A percentile compares a stretch with the other conserved stretches of the same genome.
These are phyloP conservation scores for Clarias batrachus DNA, from an alignment of 2,113 vertebrate species.

Conservation along the genomic window DNA sequence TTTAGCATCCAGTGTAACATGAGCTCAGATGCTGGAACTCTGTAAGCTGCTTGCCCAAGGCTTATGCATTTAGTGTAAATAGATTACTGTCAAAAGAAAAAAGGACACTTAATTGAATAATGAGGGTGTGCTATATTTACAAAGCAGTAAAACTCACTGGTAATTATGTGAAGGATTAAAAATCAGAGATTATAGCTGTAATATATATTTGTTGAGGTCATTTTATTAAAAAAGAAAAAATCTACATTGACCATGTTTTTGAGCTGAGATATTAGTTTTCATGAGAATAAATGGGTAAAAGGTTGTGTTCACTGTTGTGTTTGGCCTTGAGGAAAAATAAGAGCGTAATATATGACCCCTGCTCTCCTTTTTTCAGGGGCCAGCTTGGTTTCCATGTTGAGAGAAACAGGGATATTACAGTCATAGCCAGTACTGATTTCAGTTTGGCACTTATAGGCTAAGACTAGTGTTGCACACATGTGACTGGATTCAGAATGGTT, in stretches of 20 bases:
- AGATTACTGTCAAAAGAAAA: slow-evolving; percentile 1
- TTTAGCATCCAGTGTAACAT: not conserved
- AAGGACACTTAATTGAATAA: not conserved
- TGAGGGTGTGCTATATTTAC: not conserved
- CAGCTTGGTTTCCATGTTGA: slow-evolving; percentile 29
- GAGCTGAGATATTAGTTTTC: not conserved
- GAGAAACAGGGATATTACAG: not conserved
- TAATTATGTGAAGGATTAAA: slow-evolving; percentile 1
- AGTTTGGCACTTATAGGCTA: slow-evolving; percentile 27
- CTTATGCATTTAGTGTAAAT: slow-evolving; percentile 18
- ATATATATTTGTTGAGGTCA: slow-evolving; percentile 4
- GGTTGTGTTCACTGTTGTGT: not conserved
- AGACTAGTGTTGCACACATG: slow-evolving; percentile 5
- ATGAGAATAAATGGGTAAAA: slow-evolving; percentile 19
- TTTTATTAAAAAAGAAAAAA: no score
- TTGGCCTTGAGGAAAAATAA: slow-evolving; percentile 29
- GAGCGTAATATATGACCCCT: slow-evolving; percentile 37
- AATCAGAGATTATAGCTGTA: not conserved
- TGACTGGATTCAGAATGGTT: slow-evolving; percentile 13
- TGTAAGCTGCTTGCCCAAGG: not conserved
- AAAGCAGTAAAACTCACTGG: not conserved
- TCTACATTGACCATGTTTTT: not conserved
- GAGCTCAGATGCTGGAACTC: slow-evolving; percentile 9
- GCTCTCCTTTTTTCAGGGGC: slow-evolving; percentile 12
- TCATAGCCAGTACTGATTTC: slow-evolving; percentile 26